Evolutionary conservation across 2,113 vertebrate species (phyloP).

Genomic region (Rousettus leschenaultii): DNA sequence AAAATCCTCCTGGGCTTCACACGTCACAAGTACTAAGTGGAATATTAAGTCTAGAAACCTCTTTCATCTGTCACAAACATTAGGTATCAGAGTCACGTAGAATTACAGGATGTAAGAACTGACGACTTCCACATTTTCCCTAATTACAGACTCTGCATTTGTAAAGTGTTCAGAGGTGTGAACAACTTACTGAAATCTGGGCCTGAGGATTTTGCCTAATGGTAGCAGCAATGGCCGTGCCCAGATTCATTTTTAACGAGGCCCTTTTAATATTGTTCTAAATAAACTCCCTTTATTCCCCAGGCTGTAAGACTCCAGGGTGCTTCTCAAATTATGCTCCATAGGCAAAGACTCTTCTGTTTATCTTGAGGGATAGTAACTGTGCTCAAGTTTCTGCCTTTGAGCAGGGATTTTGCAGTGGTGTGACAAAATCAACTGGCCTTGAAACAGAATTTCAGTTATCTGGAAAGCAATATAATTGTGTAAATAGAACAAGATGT

Average conservation of each 20-base stretch:
- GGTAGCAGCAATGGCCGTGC: rapidly evolving
- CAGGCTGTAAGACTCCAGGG: not conserved
- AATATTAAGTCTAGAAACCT: not conserved
- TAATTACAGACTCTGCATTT: not conserved
- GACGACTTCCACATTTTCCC: not conserved
- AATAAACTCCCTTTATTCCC: not conserved
- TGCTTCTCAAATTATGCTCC: not conserved
- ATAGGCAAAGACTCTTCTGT: not conserved
- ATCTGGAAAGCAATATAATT: not conserved
- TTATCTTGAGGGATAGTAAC: not conserved
- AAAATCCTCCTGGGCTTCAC: not conserved
- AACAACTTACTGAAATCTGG: not conserved
- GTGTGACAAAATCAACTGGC: not conserved
- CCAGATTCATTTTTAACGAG: not conserved
- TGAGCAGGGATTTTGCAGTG: not conserved
- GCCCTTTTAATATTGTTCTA: not conserved
- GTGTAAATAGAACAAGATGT: slow-evolving; percentile 30
- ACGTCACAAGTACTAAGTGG: not conserved
- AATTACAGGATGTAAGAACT: not conserved
- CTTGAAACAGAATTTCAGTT: not conserved
- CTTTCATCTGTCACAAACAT: not conserved
- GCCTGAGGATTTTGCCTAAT: not conserved
- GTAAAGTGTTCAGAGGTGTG: not conserved
- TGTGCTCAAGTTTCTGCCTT: not conserved
- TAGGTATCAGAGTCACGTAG: not conserved